Evolutionary conservation across 2,888 invertebrate genomes (phyloP), one percentile per base, ranked within the genome.

Genomic region (Heliconius sara): DNA sequence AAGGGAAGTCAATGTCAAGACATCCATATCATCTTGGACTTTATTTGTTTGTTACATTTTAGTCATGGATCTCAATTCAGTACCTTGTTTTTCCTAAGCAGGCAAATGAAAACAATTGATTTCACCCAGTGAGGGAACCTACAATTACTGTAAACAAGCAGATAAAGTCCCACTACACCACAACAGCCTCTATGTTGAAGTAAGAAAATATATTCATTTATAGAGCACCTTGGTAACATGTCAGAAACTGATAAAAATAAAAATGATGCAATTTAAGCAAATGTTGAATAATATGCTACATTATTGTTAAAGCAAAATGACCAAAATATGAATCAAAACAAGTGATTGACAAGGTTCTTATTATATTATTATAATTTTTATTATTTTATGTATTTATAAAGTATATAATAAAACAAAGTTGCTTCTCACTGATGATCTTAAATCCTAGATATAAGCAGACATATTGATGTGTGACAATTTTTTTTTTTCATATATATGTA

Each of bases 181-280:
- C 19, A 19, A 47, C 5, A 47, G 19, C 7, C 52, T 52, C 52
- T 22, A 52, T 52, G 52, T 19, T 52, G 0, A 9, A 52, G 52
- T 9, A 22, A 3, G n/a, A 60, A 4, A 60, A 60, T 60, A 60
- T n/a, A n/a, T n/a, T 4, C 0, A 12, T 60, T n/a, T 60, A 22
- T n/a, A 43, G n/a, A 47, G 13, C 16, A 71, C 13, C 13, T 71
- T 7, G 0, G 30, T 34, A 22, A 22, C 27, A 72, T 19, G 16
- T 27, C 19, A 27, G 7, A n/a, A 60, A 34, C 19, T 2, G 34
- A 57, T 34, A 73, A 57, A 72, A 57, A 73, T 73, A 57, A 34
- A 73, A 60, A 57, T 73, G 57, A 30, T 60, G 57, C 34, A 71
- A 68, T 68, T 39, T 68, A 22, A 39, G 39, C 6, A 12, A 39